A percentile compares a stretch with the other conserved stretches of the same genome.
phyloP scores from a whole-genome alignment of 2,888 invertebrate species.

The Archips crataeganus region DNA sequence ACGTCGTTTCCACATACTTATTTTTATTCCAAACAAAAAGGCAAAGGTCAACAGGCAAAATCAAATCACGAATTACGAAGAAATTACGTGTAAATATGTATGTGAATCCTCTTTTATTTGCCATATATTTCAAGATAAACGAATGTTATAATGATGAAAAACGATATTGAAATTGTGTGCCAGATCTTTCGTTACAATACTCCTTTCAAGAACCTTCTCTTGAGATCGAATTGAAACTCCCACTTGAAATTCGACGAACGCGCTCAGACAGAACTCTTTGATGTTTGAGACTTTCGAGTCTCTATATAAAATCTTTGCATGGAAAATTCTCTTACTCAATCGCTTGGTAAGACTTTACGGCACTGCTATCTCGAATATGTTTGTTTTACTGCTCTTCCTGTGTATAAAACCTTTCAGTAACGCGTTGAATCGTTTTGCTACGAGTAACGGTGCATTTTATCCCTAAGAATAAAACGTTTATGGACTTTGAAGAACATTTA shows the following conservation, averaged over 20 bases:
- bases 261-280: background rate
- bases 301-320: background rate
- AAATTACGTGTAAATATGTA: background rate
- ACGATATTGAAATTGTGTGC: background rate
- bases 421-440: constrained; percentile 3
- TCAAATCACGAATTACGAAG: background rate
- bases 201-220: background rate
- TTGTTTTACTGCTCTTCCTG: constrained; percentile 4
- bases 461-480: background rate
- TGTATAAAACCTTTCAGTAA: constrained; percentile 12
- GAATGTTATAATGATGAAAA: background rate
- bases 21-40: background rate
- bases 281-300: constrained; percentile 1
- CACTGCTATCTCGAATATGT: background rate
- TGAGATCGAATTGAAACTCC: background rate
- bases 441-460: constrained; percentile 7
- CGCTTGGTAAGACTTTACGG: background rate
- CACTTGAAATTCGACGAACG: background rate
- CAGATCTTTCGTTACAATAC: constrained; percentile 5
- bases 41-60: background rate
- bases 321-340: background rate
- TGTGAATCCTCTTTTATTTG: background rate
- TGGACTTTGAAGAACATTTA: constrained; percentile 1
- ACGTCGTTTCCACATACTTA: background rate
- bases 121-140: background rate